Evolutionary conservation across 1,140 invertebrate species (phyloP).

Genomic region (Rhopalosiphum padi): DNA sequence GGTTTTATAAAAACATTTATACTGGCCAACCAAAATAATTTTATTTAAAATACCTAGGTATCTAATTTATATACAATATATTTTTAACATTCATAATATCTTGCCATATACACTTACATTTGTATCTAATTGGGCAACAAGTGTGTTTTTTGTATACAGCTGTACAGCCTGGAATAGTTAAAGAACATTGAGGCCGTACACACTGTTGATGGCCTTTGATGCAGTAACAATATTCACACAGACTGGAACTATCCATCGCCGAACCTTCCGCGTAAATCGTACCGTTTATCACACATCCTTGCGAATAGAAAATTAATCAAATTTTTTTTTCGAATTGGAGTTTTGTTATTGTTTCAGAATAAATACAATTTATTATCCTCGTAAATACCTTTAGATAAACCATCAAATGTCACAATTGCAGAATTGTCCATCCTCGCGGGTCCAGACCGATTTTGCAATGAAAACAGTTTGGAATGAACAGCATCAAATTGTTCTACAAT

Average conservation of each 20-base stretch:
- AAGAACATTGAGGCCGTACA: conserved; percentile 80
- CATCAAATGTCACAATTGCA: conserved; percentile 2
- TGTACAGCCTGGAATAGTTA: conserved; percentile 78
- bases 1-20: neutral
- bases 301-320: conserved; percentile 50
- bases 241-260: conserved; percentile 78
- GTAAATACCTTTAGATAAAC: conserved; percentile 37
- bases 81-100: neutral
- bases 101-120: conserved; percentile 68
- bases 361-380: neutral
- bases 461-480: neutral
- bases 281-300: conserved; percentile 77
- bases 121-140: conserved; percentile 85
- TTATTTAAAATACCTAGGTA: neutral
- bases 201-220: conserved; percentile 78
- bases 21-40: neutral
- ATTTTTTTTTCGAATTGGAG: neutral
- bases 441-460: conserved; percentile 19
- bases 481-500: conserved; percentile 28
- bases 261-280: conserved; percentile 82
- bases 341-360: neutral
- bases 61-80: neutral
- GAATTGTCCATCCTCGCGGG: conserved; percentile 49
- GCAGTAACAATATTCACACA: conserved; percentile 89
- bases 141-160: conserved; percentile 73